These are phyloP conservation scores for Sardinella longiceps DNA, from an alignment of 2,797 vertebrate genomes.

Conservation along the genomic window DNA sequence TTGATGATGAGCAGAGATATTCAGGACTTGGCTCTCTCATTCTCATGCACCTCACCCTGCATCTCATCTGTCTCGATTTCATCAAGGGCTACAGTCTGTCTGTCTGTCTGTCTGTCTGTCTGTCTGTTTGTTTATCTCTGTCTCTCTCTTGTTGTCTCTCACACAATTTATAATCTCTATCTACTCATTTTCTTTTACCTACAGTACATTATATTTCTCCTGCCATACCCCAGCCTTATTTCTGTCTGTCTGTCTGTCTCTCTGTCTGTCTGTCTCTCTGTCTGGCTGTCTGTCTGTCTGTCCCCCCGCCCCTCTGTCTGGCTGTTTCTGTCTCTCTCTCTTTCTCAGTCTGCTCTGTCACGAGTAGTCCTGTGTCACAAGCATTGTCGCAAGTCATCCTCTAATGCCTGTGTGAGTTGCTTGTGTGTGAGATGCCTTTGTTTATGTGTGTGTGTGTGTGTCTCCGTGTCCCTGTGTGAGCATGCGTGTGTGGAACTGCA, in stretches of 20 bases:
- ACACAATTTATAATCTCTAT: background rate
- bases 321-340: background rate
- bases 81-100: too few relatives aligned
- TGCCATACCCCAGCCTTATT: background rate
- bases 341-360: background rate
- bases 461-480: background rate
- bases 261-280: background rate
- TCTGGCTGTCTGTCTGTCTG: background rate
- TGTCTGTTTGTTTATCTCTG: background rate
- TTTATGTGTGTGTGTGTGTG: background rate
- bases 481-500: background rate
- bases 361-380: background rate
- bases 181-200: background rate
- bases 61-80: background rate
- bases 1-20: background rate
- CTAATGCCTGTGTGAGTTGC: background rate
- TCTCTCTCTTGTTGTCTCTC: background rate
- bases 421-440: background rate
- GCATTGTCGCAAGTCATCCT: constrained; percentile 3
- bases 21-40: background rate
- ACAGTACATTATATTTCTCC: background rate
- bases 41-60: background rate
- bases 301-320: background rate
- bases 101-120: background rate
- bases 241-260: background rate